Evolutionary conservation across 2,113 vertebrate genomes (phyloP).

Genomic region (Phaethon lepturus): DNA sequence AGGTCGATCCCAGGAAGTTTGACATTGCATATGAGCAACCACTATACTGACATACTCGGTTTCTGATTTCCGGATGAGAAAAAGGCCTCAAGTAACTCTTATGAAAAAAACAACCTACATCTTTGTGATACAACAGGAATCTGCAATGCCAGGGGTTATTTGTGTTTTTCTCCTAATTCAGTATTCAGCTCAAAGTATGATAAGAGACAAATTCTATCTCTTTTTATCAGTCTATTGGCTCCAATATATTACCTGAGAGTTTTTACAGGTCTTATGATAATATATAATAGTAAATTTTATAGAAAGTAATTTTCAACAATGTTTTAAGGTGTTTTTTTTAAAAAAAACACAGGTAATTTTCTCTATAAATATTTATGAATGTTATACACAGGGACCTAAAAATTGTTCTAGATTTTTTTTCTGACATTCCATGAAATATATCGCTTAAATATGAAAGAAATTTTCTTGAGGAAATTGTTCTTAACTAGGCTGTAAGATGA

Average conservation of each 20-base stretch:
- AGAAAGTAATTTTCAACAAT: constrained; percentile 30
- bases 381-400: neutral
- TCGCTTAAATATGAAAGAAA: neutral
- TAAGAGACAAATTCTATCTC: neutral
- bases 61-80: constrained; percentile 20
- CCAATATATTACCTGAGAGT: neutral
- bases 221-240: constrained; percentile 6
- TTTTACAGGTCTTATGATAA: neutral
- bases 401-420: neutral
- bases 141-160: neutral
- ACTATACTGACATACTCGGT: neutral
- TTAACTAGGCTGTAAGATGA: neutral
- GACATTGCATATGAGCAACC: neutral
- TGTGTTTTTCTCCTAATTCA: constrained; percentile 47
- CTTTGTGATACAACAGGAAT: constrained; percentile 9
- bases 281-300: neutral
- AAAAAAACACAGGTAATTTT: constrained; percentile 22
- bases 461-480: neutral
- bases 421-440: neutral
- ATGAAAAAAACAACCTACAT: neutral
- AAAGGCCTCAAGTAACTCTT: constrained; percentile 15
- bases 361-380: constrained; percentile 62
- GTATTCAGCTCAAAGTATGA: constrained; percentile 18
- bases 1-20: neutral
- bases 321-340: neutral